These are phyloP conservation scores for Oconnorella tubifera DNA, from an alignment of 2,888 invertebrate species.

Conservation along the genomic window DNA sequence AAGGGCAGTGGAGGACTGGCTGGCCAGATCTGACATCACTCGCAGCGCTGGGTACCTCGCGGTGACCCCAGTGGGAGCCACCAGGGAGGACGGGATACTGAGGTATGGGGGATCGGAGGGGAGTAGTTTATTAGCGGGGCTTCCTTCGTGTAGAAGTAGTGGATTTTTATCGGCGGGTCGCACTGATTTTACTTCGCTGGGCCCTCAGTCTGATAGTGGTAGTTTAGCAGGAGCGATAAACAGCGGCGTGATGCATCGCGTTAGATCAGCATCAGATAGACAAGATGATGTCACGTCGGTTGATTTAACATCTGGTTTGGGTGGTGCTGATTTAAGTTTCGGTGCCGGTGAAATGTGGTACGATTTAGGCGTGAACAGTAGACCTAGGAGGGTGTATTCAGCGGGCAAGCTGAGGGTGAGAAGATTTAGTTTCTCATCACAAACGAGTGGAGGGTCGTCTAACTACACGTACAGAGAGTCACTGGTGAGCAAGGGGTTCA, in stretches of 20 bases:
- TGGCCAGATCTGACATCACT: constrained; percentile 1
- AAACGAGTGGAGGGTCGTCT: not conserved
- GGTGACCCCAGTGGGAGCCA: constrained; percentile 2
- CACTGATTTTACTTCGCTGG: not conserved
- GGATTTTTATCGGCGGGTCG: constrained; percentile 6
- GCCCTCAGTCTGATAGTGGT: no score
- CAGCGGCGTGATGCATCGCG: not conserved
- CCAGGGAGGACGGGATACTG: not conserved
- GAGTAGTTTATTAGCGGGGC: no score
- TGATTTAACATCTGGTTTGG: not conserved
- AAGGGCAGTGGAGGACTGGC: constrained; percentile 11
- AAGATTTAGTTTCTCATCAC: not conserved
- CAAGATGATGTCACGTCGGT: not conserved
- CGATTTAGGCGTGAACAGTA: no score
- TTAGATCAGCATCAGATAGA: no score
- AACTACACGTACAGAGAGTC: constrained; percentile 16
- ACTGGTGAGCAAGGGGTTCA: constrained; percentile 27
- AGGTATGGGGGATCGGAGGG: not conserved
- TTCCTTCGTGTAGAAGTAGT: constrained; percentile 13
- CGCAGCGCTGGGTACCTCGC: not conserved
- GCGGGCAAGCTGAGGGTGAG: not conserved
- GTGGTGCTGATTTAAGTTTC: not conserved
- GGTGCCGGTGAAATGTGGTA: no score
- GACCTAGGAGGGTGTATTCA: not conserved
- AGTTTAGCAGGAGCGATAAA: no score